These are phyloP conservation scores for Anorthoa munda DNA, from an alignment of 2,888 invertebrate species.

Conservation along the genomic window DNA sequence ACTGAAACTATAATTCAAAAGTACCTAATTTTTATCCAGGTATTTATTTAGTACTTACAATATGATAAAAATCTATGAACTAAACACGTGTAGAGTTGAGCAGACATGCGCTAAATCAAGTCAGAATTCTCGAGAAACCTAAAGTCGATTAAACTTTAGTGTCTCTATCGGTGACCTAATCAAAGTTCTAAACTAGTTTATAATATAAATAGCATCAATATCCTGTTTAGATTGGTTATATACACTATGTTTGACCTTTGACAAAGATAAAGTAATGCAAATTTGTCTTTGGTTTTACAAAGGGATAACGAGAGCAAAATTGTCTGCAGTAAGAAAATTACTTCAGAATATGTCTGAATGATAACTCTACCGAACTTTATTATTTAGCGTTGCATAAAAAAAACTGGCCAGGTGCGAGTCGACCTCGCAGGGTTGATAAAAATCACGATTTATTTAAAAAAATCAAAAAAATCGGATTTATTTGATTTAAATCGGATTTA, in stretches of 20 bases:
- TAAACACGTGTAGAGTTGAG: neutral
- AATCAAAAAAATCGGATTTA: no score
- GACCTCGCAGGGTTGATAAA: no score
- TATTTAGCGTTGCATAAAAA: no score
- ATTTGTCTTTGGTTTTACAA: neutral
- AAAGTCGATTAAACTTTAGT: conserved; percentile 51
- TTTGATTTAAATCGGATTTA: no score
- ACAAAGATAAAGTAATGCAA: neutral
- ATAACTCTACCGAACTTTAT: no score
- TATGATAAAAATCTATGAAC: neutral
- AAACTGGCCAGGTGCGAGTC: no score
- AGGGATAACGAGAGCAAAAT: neutral
- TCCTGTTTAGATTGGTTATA: conserved; percentile 15
- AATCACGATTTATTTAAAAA: no score
- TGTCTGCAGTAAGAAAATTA: no score
- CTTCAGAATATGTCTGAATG: no score
- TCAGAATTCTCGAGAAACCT: conserved; percentile 13
- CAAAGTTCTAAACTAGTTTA: conserved; percentile 57
- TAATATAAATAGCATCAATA: conserved; percentile 26
- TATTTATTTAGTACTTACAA: no score
- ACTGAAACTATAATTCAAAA: neutral
- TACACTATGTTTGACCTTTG: conserved; percentile 10
- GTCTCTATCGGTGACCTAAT: conserved; percentile 43
- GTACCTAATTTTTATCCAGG: no score
- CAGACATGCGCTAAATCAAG: conserved; percentile 3